Conservation (phyloP, 1,140 invertebrate species). For the Drosophila watanabei region DNA sequence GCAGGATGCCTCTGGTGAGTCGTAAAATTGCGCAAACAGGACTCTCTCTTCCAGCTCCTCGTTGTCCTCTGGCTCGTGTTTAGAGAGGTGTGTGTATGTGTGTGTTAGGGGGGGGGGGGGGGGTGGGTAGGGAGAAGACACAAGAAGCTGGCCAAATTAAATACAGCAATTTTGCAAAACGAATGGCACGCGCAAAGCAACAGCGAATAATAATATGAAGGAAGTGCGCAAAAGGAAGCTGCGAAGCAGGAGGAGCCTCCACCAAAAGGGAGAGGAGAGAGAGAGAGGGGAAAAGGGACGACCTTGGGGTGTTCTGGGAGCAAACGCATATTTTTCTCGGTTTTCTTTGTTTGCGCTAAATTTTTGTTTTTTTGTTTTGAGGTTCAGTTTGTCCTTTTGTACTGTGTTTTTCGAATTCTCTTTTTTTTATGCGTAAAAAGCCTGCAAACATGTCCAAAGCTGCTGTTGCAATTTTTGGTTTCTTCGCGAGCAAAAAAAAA, state of each 20-base stretch:
- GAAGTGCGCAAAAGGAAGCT: conserved; percentile 47
- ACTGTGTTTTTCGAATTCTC: not conserved
- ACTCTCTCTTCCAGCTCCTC: conserved; percentile 15
- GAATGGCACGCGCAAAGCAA: conserved; percentile 59
- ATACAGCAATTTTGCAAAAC: conserved; percentile 75
- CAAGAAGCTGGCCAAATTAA: conserved; percentile 65
- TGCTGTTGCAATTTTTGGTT: conserved; percentile 43
- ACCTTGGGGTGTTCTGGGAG: conserved; percentile 43
- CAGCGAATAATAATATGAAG: conserved; percentile 68
- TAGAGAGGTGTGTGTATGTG: conserved; percentile 11
- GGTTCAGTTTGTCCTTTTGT: conserved; percentile 12
- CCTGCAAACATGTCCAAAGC: conserved; percentile 47
- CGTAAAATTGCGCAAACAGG: conserved; percentile 72
- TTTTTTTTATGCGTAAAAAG: conserved; percentile 12
- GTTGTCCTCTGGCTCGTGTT: conserved; percentile 19
- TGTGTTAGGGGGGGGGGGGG: conserved; percentile 8
- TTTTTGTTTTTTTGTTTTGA: not conserved
- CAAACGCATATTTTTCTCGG: conserved; percentile 57
- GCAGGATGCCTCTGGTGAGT: conserved; percentile 64
- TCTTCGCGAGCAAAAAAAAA: conserved; percentile 20
- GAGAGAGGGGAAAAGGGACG: conserved; percentile 4
- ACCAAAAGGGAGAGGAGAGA: not conserved
- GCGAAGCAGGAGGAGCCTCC: not conserved
- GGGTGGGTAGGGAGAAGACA: not conserved
- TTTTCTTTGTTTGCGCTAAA: conserved; percentile 26